Evolutionary conservation across 2,113 vertebrate species (phyloP).

Genomic region (Hassar affinis): DNA sequence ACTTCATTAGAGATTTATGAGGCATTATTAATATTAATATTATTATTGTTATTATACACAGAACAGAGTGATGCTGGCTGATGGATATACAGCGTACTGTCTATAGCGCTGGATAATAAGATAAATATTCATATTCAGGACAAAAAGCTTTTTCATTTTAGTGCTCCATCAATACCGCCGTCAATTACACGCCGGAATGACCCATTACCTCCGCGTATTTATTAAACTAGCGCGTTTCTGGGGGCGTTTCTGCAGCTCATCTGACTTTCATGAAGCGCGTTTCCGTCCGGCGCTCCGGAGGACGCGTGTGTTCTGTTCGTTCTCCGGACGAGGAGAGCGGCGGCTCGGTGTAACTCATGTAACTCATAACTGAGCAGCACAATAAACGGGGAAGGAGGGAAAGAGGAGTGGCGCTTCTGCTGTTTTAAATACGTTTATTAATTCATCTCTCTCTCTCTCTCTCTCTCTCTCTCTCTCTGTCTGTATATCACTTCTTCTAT

Average conservation of each 20-base stretch:
- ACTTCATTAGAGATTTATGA: background rate
- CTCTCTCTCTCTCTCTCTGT: background rate
- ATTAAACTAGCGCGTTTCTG: constrained; percentile 40
- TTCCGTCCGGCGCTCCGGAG: constrained; percentile 41
- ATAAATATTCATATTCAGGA: constrained; percentile 18
- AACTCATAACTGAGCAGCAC: background rate
- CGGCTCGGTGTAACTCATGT: constrained; percentile 26
- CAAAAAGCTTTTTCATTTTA: constrained; percentile 28
- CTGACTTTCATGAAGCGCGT: constrained; percentile 52
- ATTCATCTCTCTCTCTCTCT: background rate
- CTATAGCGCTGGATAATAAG: background rate
- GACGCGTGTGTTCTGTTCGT: constrained; percentile 33
- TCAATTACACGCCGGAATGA: constrained; percentile 41
- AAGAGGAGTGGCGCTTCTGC: background rate
- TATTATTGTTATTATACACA: too few relatives aligned
- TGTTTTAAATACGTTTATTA: background rate
- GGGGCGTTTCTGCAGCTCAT: constrained; percentile 43
- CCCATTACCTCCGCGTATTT: constrained; percentile 46
- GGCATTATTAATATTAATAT: background rate
- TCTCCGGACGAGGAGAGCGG: constrained; percentile 31
- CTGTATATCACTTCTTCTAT: too few relatives aligned
- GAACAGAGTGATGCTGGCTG: background rate
- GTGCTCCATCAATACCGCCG: constrained; percentile 40
- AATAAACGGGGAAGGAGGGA: background rate
- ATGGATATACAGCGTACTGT: background rate